Evolutionary conservation across 2,888 invertebrate genomes (phyloP), one percentile per base, ranked within the genome.

Genomic region (Noctua fimbriata): DNA sequence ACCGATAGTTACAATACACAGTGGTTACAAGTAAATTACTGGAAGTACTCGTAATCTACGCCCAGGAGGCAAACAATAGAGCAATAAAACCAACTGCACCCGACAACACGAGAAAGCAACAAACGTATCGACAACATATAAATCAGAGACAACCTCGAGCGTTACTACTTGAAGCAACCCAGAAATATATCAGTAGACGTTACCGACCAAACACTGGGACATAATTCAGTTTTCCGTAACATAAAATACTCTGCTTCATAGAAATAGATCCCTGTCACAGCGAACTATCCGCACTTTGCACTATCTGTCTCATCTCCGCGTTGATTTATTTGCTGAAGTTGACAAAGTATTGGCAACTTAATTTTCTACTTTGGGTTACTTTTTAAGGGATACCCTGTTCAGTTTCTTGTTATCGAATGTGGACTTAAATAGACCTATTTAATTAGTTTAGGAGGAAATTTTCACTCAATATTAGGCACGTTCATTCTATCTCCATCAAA

Each of bases 61-160:
- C 93, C 92, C 88, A 87, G 92, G 92, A 91, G 93, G 93, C 93
- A 93, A 95, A 96, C 96, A 96, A 96, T 96, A 95, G 95, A 95
- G 96, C 94, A 94, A 95, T 96, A 96, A 96, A 94, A 90, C 93
- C 92, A 91, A 94, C 93, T 91, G 91, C 92, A 92, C 88, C 91
- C 92, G 91, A 92, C 92, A 82, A 87, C 84, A 74, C 79, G 93
- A 93, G 95, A 95, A 95, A 96, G 96, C 94, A 92, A 93, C 94
- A 92, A 92, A 93, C 89, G 92, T 94, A 95, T 95, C 95, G 95
- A 92, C 94, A 93, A 93, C 92, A 93, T 92, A 95, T 96, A 96
- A 96, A 96, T 96, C 94, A 95, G 89, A 93, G 90, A 93, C 92
- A 92, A 94, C 92, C 92, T 93, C 91, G 87, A 93, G 91, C 92